Evolutionary conservation across 1,140 invertebrate species (phyloP), one percentile per base, ranked within the genome.

Genomic region (Leptinotarsa defecta): DNA sequence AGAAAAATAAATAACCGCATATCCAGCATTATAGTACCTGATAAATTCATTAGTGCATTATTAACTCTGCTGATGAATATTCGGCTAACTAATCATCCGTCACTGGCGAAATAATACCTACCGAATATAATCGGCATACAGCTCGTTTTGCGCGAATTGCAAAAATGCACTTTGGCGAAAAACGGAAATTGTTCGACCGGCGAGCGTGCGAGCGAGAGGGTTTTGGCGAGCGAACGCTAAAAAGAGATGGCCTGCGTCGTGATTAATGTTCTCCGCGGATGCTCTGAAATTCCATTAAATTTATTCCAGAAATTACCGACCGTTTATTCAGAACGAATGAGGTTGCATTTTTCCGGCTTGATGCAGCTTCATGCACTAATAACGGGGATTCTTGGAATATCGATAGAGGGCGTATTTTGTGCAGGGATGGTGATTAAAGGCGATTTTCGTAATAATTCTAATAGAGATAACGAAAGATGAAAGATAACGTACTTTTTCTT

Each of bases 221-320:
- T 17, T 11, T 43, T 43, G 34, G 34, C 34, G 34, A 43, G 34
- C 34, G 34, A 43, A 43, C 34, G 34, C 34, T 43, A 11, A 43
- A 43, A 11, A 43, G 34, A 43, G 34, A 43, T 43, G 34, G 34
- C 34, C 8, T 43, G 52, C 52, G n/a, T 5, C n/a, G n/a, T 57
- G 52, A 57, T 57, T 57, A 57, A 57, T 57, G 52, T 57, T 57
- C 52, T 57, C 52, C n/a, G 52, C n/a, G 52, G 52, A 57, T 57
- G 52, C 15, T 57, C 15, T 57, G 52, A 57, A 57, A 57, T 57
- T 15, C 52, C 52, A 57, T 57, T 19, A 19, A 57, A 57, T 57
- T 57, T 57, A 57, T 57, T 57, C 52, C 52, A 57, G 52, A 57
- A 57, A 57, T 57, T 57, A 57, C 52, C 52, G 52, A 17, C 52